These are phyloP conservation scores for Formicarius rufipectus DNA, from an alignment of 2,113 vertebrate species.

Conservation along the genomic window DNA sequence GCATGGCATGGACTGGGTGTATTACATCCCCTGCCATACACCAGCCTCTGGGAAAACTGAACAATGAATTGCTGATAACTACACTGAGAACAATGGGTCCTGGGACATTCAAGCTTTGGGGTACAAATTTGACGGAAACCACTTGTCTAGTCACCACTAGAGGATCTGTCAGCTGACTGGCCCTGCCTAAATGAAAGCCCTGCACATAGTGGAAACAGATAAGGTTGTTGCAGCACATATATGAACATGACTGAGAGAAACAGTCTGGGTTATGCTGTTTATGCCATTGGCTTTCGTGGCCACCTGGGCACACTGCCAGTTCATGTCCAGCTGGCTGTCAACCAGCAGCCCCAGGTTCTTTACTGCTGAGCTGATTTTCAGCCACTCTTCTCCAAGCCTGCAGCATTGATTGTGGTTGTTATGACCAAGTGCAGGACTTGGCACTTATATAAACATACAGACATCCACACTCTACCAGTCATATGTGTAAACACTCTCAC, in stretches of 20 bases:
- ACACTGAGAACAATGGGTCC: not conserved
- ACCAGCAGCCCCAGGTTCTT: not conserved
- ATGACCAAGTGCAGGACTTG: not conserved
- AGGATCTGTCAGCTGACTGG: not conserved
- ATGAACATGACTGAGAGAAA: not conserved
- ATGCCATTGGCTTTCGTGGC: not conserved
- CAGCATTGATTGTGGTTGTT: not conserved
- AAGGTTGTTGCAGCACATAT: not conserved
- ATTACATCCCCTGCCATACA: too few relatives aligned
- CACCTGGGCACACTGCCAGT: not conserved
- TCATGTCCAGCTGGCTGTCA: not conserved
- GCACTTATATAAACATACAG: not conserved
- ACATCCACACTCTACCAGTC: not conserved
- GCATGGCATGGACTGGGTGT: not conserved
- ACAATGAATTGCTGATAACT: not conserved
- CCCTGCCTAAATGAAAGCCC: not conserved
- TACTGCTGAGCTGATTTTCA: not conserved
- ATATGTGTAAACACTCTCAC: not conserved
- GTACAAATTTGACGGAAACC: not conserved
- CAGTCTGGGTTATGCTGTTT: not conserved
- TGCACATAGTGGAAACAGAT: not conserved
- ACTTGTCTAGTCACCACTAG: not conserved
- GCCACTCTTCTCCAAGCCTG: not conserved
- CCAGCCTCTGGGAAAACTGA: not conserved
- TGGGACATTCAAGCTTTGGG: not conserved